A percentile compares a stretch with the other conserved stretches of the same genome.
phyloP scores from a whole-genome alignment of 1,140 invertebrate genomes.

The Leptopilina clavipes region DNA sequence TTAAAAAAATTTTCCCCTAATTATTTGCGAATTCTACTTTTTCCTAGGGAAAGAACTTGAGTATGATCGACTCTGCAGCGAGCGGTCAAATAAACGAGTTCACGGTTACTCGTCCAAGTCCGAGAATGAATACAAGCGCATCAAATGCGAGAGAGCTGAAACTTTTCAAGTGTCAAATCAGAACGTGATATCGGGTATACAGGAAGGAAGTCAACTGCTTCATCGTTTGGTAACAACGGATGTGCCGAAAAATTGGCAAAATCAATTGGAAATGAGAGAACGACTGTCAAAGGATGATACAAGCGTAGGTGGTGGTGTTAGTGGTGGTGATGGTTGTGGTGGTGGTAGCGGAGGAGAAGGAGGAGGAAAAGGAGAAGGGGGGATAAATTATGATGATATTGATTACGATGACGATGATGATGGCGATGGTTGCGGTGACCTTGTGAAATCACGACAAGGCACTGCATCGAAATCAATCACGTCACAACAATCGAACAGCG shows the following conservation, averaged over 20 bases:
- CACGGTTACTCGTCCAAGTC: conserved; percentile 49
- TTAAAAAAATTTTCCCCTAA: background rate
- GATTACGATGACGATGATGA: conserved; percentile 40
- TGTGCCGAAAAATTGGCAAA: conserved; percentile 57
- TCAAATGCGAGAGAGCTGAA: conserved; percentile 52
- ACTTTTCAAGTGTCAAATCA: conserved; percentile 35
- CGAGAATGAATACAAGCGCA: conserved; percentile 55
- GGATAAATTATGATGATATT: background rate
- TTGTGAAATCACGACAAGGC: background rate
- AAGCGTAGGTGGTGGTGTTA: conserved; percentile 44
- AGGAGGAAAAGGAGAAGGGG: too few species aligned
- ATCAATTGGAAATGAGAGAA: conserved; percentile 47
- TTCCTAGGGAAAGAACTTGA: conserved; percentile 14
- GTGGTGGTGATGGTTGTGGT: conserved; percentile 36
- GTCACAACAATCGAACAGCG: conserved; percentile 79
- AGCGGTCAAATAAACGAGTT: conserved; percentile 61
- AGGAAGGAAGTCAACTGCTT: conserved; percentile 67
- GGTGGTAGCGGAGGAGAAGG: conserved; percentile 33
- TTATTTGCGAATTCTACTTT: background rate
- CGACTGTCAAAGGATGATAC: conserved; percentile 34
- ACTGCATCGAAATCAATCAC: conserved; percentile 40
- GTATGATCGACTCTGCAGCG: conserved; percentile 20
- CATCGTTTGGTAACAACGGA: conserved; percentile 75
- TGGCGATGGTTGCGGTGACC: conserved; percentile 38
- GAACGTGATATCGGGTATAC: conserved; percentile 43